Conservation (phyloP, 2,888 invertebrate genomes). For the Rhagium mordax region DNA sequence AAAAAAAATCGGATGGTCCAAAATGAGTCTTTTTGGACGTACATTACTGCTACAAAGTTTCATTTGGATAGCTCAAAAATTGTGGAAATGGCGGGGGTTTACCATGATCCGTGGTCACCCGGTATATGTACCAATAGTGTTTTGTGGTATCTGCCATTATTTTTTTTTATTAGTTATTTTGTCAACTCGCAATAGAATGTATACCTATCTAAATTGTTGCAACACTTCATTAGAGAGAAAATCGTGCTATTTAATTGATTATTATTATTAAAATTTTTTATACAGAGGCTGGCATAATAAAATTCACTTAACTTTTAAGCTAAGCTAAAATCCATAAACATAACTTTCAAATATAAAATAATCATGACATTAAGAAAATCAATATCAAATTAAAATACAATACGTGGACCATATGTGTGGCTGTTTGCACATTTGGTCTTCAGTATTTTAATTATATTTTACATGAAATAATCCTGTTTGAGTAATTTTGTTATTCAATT, state of each 20-base stretch:
- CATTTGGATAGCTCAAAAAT: too few relatives aligned
- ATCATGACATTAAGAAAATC: background rate
- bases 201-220: too few relatives aligned
- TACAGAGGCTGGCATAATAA: background rate
- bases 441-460: background rate
- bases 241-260: background rate
- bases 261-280: background rate
- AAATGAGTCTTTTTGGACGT: too few relatives aligned
- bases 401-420: background rate
- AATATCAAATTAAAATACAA: background rate
- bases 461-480: background rate
- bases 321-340: background rate
- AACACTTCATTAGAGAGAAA: background rate
- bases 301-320: background rate
- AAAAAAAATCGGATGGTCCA: too few relatives aligned
- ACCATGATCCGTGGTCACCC: too few relatives aligned
- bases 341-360: background rate
- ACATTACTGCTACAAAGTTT: too few relatives aligned
- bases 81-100: too few relatives aligned
- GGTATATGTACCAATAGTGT: too few relatives aligned
- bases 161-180: too few relatives aligned
- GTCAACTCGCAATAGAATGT: too few relatives aligned
- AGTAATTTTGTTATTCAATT: background rate
- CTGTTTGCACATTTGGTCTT: background rate
- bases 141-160: too few relatives aligned